phyloP scores from a whole-genome alignment of 2,113 vertebrate species.

The Rhinichthys klamathensis region DNA sequence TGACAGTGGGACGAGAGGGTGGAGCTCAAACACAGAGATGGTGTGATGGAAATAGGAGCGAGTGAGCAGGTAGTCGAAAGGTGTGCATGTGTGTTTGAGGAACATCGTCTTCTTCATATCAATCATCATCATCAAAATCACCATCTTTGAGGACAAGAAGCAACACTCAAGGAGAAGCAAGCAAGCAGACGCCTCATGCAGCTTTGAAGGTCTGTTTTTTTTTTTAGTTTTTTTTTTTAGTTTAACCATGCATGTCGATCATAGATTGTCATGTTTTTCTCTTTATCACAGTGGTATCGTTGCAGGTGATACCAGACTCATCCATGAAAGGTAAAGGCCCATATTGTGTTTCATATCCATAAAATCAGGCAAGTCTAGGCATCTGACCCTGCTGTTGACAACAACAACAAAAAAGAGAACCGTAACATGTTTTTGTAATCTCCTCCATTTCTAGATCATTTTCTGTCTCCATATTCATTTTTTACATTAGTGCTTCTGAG shows the following conservation, averaged over 20 bases:
- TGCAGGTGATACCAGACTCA: neutral
- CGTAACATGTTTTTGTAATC: neutral
- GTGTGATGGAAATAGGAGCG: neutral
- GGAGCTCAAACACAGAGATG: constrained; percentile 36
- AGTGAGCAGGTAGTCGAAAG: neutral
- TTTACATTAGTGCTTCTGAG: neutral
- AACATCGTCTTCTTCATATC: neutral
- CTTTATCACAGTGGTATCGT: neutral
- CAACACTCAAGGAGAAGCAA: neutral
- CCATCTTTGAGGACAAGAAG: neutral
- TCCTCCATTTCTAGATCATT: neutral
- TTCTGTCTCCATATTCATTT: neutral
- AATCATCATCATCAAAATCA: neutral
- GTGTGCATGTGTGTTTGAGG: neutral
- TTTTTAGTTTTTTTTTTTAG: neutral
- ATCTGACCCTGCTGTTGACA: neutral
- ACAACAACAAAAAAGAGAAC: neutral
- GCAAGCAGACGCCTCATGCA: neutral
- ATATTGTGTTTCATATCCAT: neutral
- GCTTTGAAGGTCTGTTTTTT: constrained; percentile 3
- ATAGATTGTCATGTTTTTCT: neutral
- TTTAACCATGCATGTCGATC: no score
- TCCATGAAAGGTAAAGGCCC: neutral
- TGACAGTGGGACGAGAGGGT: neutral
- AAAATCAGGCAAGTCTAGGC: constrained; percentile 2